These are phyloP conservation scores for Rachycentron canadum DNA, from an alignment of 2,797 vertebrate species.

Conservation along the genomic window DNA sequence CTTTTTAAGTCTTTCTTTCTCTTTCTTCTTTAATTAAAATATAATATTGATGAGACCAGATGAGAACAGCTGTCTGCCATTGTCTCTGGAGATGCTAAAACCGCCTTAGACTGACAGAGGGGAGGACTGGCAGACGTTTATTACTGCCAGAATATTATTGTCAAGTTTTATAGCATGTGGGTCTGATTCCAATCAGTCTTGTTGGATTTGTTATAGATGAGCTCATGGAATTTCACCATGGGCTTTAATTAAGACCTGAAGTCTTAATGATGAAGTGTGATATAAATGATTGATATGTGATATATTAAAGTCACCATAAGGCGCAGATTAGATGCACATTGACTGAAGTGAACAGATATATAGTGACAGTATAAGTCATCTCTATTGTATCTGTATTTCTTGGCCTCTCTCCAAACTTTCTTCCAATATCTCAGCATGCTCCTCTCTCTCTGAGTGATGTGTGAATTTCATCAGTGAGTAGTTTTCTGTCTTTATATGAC, in stretches of 20 bases:
- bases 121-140: slow-evolving; percentile 41
- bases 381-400: not conserved
- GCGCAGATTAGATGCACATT: not conserved
- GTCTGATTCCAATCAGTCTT: slow-evolving; percentile 41
- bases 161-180: slow-evolving; percentile 36
- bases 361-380: not conserved
- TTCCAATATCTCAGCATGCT: slow-evolving; percentile 2
- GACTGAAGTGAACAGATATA: not conserved
- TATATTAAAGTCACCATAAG: not conserved
- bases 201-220: slow-evolving; percentile 45
- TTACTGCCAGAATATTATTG: slow-evolving; percentile 43
- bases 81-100: slow-evolving; percentile 42
- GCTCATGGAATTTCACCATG: slow-evolving; percentile 38
- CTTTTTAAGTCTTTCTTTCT: slow-evolving; percentile 12
- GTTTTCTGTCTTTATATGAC: slow-evolving; percentile 55
- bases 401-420: slow-evolving; percentile 17
- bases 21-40: slow-evolving; percentile 52
- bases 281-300: slow-evolving; percentile 19
- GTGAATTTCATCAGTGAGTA: slow-evolving; percentile 58
- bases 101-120: slow-evolving; percentile 16
- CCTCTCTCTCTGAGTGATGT: slow-evolving; percentile 38
- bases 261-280: slow-evolving; percentile 29
- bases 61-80: slow-evolving; percentile 49
- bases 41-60: slow-evolving; percentile 45
- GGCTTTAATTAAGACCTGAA: slow-evolving; percentile 44